A percentile compares a stretch with the other conserved stretches of the same genome.
These are phyloP conservation scores for Meriones psammophilus DNA, from an alignment of 2,797 vertebrate species.

Conservation along the genomic window DNA sequence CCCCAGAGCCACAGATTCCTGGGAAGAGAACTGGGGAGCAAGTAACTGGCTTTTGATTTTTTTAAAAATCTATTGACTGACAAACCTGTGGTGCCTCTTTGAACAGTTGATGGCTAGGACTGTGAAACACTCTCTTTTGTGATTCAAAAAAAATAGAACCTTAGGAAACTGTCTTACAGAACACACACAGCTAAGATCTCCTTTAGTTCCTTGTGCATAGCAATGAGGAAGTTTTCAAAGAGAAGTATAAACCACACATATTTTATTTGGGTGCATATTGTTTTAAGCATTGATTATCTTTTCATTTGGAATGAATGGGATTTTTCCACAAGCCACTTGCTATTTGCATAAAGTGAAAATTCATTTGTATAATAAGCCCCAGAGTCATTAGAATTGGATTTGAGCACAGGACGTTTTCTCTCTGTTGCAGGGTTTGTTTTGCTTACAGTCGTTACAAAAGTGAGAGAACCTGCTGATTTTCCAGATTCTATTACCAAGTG, in stretches of 20 bases:
- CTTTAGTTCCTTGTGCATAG: conserved; percentile 76
- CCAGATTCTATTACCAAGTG: background rate
- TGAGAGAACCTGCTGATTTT: background rate
- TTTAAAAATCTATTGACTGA: background rate
- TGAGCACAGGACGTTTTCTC: background rate
- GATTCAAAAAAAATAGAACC: conserved; percentile 84
- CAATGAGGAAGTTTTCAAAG: conserved; percentile 79
- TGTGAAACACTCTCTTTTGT: conserved; percentile 82
- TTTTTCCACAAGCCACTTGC: conserved; percentile 70
- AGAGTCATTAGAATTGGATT: background rate
- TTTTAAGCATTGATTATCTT: conserved; percentile 71
- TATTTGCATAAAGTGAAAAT: conserved; percentile 56
- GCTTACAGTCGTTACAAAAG: conserved; percentile 3
- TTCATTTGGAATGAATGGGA: conserved; percentile 63
- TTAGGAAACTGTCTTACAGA: conserved; percentile 85
- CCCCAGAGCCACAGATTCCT: background rate
- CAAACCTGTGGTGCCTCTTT: background rate
- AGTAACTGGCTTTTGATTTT: background rate
- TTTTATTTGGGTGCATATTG: conserved; percentile 59
- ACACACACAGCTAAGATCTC: conserved; percentile 84
- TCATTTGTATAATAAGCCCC: conserved; percentile 5
- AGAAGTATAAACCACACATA: conserved; percentile 54
- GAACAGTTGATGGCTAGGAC: conserved; percentile 78
- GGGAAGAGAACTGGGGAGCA: background rate
- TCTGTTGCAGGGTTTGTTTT: conserved; percentile 45